Conservation (phyloP, 1,140 invertebrate genomes). For the Conus betulinus region DNA sequence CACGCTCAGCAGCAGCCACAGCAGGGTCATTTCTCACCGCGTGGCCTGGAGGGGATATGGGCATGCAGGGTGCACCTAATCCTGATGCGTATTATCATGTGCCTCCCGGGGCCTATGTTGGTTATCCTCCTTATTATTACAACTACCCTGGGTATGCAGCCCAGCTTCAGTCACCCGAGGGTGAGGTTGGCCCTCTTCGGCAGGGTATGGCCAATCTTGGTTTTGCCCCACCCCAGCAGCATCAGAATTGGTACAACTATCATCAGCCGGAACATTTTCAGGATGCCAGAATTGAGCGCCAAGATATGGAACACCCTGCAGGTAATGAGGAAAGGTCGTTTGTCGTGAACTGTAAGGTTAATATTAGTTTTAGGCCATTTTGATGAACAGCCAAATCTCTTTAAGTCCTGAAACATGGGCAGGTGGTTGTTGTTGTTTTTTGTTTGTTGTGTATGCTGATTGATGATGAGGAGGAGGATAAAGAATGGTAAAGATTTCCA, state of each 20-base stretch:
- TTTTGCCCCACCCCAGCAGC: not conserved
- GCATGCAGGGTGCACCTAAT: no score
- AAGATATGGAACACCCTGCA: not conserved
- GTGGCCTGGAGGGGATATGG: no score
- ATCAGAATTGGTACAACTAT: not conserved
- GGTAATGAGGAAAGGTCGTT: not conserved
- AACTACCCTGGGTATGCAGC: not conserved
- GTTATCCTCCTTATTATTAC: not conserved
- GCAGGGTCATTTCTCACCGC: not conserved
- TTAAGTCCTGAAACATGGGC: no score
- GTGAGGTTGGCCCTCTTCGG: not conserved
- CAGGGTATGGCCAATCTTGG: not conserved
- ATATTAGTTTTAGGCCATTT: no score
- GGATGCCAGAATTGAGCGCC: not conserved
- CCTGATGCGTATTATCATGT: no score
- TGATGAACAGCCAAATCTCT: no score
- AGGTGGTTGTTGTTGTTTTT: no score
- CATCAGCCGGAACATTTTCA: not conserved
- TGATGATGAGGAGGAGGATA: no score
- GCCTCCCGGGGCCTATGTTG: no score
- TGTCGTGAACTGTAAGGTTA: no score
- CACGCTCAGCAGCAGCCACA: not conserved
- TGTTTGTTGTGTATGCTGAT: no score
- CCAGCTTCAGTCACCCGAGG: not conserved
- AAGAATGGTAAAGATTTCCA: no score